A percentile compares a stretch with the other conserved stretches of the same genome.
Evolutionary conservation across 2,888 invertebrate genomes (phyloP).

Genomic region (Tipula lateralis): DNA sequence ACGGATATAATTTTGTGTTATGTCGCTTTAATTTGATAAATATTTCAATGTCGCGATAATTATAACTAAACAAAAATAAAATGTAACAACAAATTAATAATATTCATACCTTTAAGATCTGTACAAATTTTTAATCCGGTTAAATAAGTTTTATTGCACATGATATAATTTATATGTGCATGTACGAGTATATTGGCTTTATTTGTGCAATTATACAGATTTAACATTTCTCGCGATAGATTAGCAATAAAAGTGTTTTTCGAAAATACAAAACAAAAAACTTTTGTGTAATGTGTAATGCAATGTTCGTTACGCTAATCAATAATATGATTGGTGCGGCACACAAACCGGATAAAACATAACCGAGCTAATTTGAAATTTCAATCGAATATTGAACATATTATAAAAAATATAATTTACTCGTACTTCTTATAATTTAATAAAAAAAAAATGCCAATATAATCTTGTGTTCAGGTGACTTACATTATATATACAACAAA

Average conservation of each 20-base stretch:
- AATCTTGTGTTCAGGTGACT: conserved; percentile 19
- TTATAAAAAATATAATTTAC: neutral
- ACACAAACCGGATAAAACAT: neutral
- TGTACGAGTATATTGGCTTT: neutral
- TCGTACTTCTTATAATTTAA: neutral
- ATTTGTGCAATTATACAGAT: neutral
- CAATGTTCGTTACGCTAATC: conserved; percentile 19
- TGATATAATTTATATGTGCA: too few species aligned
- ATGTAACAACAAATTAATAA: conserved; percentile 11
- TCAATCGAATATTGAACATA: neutral
- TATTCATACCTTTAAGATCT: conserved; percentile 11
- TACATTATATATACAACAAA: neutral
- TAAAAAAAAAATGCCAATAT: conserved; percentile 2
- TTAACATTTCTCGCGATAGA: neutral
- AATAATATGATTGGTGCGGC: neutral
- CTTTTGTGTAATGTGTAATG: neutral
- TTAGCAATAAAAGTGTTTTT: neutral
- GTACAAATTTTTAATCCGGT: neutral
- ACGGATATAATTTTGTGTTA: neutral
- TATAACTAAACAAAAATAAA: neutral
- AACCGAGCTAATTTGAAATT: neutral
- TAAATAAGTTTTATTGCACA: conserved; percentile 5
- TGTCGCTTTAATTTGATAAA: conserved; percentile 24
- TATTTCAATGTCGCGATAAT: conserved; percentile 19
- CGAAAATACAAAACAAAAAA: neutral